phyloP scores from a whole-genome alignment of 30 jellyfish, hydroid and myxozoan genomes.

The Turritopsis rubra region DNA sequence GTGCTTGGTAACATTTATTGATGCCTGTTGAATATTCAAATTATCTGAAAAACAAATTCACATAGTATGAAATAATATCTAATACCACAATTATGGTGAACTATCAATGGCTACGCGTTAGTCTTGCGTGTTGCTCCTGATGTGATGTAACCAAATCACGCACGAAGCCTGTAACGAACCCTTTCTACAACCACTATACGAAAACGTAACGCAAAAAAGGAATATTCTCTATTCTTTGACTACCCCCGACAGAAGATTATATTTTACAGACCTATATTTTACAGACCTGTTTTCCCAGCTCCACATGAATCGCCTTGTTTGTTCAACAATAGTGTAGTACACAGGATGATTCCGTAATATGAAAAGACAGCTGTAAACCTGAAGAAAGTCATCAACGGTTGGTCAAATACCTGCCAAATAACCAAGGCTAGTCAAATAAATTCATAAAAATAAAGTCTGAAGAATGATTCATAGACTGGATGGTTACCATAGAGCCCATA shows the following conservation, averaged over 20 bases:
- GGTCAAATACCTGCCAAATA: not conserved
- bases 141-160: too few species aligned
- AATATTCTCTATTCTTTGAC: too few species aligned
- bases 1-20: not conserved
- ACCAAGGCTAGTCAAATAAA: too few species aligned
- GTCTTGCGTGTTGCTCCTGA: too few species aligned
- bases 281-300: constrained; percentile 5
- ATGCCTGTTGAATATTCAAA: not conserved
- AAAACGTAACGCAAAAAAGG: too few species aligned
- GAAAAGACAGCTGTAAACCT: constrained; percentile 45
- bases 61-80: not conserved
- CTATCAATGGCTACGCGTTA: too few species aligned
- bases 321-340: constrained; percentile 31
- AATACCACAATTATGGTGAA: not conserved
- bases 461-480: too few species aligned
- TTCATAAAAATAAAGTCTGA: too few species aligned
- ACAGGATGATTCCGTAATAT: constrained; percentile 38
- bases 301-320: constrained; percentile 17
- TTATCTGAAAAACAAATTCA: not conserved
- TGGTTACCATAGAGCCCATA: constrained; percentile 8
- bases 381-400: not conserved
- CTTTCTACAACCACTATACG: too few species aligned
- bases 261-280: not conserved
- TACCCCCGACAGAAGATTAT: too few species aligned
- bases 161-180: too few species aligned